phyloP scores from a whole-genome alignment of 2,888 invertebrate species.

The Aromia moschata region DNA sequence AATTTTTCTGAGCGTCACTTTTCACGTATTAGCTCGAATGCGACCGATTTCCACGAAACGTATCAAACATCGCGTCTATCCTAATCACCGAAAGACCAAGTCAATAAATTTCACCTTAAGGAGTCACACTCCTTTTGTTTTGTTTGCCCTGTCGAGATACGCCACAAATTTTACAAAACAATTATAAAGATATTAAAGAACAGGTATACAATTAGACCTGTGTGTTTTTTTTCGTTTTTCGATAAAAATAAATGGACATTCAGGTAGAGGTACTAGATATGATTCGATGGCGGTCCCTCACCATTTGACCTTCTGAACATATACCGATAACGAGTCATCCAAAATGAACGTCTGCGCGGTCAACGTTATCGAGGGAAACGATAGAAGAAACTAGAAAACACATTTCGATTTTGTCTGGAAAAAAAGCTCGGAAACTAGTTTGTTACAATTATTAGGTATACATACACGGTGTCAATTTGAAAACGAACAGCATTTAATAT shows the following conservation, averaged over 20 bases:
- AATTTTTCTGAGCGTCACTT: no score
- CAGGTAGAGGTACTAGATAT: slow-evolving; percentile 15
- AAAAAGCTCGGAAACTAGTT: slow-evolving; percentile 9
- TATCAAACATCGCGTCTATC: neutral
- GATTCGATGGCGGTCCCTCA: neutral
- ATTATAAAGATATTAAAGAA: slow-evolving; percentile 24
- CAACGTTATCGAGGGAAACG: neutral
- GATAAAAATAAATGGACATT: slow-evolving; percentile 20
- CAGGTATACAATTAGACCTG: slow-evolving; percentile 6
- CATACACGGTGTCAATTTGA: no score
- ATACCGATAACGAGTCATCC: neutral
- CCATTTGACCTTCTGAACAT: slow-evolving; percentile 11
- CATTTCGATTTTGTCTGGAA: neutral
- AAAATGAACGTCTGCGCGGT: neutral
- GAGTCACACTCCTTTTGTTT: neutral
- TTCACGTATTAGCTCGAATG: no score
- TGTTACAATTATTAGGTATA: no score
- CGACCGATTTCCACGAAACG: neutral
- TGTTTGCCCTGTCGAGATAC: neutral
- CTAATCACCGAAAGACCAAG: neutral
- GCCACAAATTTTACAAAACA: slow-evolving; percentile 12
- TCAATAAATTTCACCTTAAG: slow-evolving; percentile 1
- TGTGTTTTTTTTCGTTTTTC: slow-evolving; percentile 10
- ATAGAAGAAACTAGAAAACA: slow-evolving; percentile 18
- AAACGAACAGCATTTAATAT: no score